Evolutionary conservation across 2,888 invertebrate species (phyloP), one percentile per base, ranked within the genome.

Genomic region (Tenthredo amoena): DNA sequence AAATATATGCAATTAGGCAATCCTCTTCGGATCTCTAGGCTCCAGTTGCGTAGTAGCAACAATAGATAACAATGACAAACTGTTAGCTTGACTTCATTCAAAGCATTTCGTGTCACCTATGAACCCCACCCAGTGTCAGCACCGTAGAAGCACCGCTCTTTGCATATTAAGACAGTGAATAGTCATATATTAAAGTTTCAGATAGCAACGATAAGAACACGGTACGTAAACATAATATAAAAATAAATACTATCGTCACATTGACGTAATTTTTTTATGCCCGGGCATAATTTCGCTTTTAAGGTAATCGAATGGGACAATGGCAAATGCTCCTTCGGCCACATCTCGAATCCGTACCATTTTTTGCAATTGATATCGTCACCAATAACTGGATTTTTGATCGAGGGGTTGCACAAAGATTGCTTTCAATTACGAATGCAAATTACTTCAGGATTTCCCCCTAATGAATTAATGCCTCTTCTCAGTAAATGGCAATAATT

Each of bases 121-220:
- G 62, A 81, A 40, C 37, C 62, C 58, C 81, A n/a, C 62, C 50
- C n/a, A 62, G n/a, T 62, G 37, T 21, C n/a, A 62, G 62, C 6
- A 62, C 26, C 40, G 37, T 26, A 58, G 37, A 79, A 79, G 37
- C 10, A 26, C 15, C 15, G 40, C 37, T 58, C 58, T 55, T 55
- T 15, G 62, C 58, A 81, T 26, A 21, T 40, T 40, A 10, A 21
- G 81, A 58, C 81, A 81, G 62, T 15, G 34, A 62, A 18, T 81
- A 34, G 50, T 81, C 58, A 62, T 81, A 81, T 62, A 81, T 62
- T 31, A 37, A 81, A 15, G 21, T 81, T 21, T n/a, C 40, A 62
- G 81, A 81, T 62, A 26, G 6, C 40, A 40, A 6, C 26, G 81
- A 81, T 62, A 81, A 81, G 81, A 81, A 40, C 2, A 6, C 62